phyloP scores from a whole-genome alignment of 2,888 invertebrate species.

The Mesorhabditis spiculigera region DNA sequence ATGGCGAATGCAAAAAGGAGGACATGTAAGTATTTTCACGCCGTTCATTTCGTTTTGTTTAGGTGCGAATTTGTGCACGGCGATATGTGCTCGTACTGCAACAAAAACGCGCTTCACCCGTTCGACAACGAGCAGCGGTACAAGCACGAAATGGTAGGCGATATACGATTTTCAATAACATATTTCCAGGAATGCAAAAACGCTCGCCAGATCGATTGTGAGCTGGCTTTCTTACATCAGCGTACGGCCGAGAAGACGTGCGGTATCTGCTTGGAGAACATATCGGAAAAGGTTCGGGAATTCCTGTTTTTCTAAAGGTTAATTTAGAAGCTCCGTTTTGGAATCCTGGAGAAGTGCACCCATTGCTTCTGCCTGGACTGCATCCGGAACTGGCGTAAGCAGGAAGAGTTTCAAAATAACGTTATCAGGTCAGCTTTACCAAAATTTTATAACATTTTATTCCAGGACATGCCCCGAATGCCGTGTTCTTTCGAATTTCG shows the following conservation, averaged over 20 bases:
- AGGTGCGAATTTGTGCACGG: constrained; percentile 42
- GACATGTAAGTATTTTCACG: constrained; percentile 13
- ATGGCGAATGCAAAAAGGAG: constrained; percentile 23
- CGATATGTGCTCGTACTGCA: constrained; percentile 74
- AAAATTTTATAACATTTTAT: constrained; percentile 6
- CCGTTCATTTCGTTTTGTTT: not conserved
- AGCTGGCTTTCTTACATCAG: constrained; percentile 72
- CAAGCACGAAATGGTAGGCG: constrained; percentile 31
- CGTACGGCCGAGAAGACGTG: constrained; percentile 76
- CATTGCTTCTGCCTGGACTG: constrained; percentile 81
- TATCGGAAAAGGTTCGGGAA: constrained; percentile 61
- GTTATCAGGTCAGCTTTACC: constrained; percentile 34
- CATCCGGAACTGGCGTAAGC: constrained; percentile 76
- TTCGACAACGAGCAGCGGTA: constrained; percentile 58
- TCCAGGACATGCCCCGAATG: constrained; percentile 79
- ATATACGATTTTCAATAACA: not conserved
- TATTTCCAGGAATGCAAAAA: constrained; percentile 21
- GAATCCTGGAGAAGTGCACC: constrained; percentile 79
- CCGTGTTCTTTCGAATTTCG: constrained; percentile 77
- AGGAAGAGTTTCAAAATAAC: constrained; percentile 35
- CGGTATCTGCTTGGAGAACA: constrained; percentile 78
- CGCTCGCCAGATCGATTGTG: constrained; percentile 75
- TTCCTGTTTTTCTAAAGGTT: not conserved
- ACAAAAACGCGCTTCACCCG: constrained; percentile 71
- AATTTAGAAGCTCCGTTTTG: constrained; percentile 68